These are phyloP conservation scores for Caenorhabditis macrosperma DNA, from an alignment of 2,888 invertebrate species.

Conservation along the genomic window DNA sequence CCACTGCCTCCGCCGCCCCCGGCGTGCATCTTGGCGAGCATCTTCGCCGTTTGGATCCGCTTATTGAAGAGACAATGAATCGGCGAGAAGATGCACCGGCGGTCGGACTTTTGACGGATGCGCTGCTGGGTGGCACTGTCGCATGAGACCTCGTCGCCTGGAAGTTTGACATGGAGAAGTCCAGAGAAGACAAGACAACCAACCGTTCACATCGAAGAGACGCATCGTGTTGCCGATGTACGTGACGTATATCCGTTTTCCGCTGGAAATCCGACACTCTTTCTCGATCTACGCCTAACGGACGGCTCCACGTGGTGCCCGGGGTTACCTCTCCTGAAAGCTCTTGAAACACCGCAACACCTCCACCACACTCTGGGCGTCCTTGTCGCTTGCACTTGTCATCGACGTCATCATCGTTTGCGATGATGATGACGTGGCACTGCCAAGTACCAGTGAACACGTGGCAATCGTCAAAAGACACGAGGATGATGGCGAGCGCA, in stretches of 20 bases:
- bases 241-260: constrained; percentile 43
- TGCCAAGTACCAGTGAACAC: constrained; percentile 7
- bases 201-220: constrained; percentile 38
- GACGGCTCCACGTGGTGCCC: too few relatives aligned
- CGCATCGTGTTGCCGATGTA: constrained; percentile 40
- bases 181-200: constrained; percentile 5
- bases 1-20: background rate
- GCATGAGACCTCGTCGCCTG: constrained; percentile 51
- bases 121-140: constrained; percentile 25
- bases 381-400: background rate
- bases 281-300: too few relatives aligned
- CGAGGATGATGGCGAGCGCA: constrained; percentile 22
- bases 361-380: constrained; percentile 21
- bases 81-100: constrained; percentile 64
- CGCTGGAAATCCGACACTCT: constrained; percentile 18
- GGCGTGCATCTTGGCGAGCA: constrained; percentile 2
- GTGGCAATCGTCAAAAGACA: constrained; percentile 17
- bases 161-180: background rate
- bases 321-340: constrained; percentile 41
- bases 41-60: constrained; percentile 42
- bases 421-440: constrained; percentile 9
- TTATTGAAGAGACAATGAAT: constrained; percentile 66
- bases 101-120: constrained; percentile 44
- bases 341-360: constrained; percentile 38
- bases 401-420: background rate